Base-by-base conservation (phyloP, 2,888 invertebrate genomes). In the Imbricaverruca yamaguchii region DNA sequence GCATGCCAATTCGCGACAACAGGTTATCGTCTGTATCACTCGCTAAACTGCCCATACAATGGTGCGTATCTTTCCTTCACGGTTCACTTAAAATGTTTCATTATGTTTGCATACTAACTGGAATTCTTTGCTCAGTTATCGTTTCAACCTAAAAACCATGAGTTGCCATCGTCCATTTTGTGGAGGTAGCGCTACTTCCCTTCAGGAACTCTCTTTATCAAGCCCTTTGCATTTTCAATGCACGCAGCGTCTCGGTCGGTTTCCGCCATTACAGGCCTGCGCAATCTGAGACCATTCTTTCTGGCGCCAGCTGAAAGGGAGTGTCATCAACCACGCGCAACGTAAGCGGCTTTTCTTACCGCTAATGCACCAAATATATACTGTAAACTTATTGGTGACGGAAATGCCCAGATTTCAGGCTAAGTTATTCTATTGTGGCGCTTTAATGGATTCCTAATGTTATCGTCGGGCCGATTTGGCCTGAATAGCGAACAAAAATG, bases 371-470 rank as follows among this genome's bases (percentile, higher is more conserved):
- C 74, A 53, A 74, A 74, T 74, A 15, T 53, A 74, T 53, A 53
- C 53, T 18, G 21, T 74, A 74, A 74, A 74, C 74, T 74, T 74
- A 25, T 74, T 74, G 74, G 74, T 74, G 53, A 74, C 74, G 74
- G 74, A 74, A 74, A 74, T 74, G 74, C 39, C 74, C 74, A 74
- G 74, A 74, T 74, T 74, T 74, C 74, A 74, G 74, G 25, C 74
- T 74, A 53, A 74, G 74, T 74, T 74, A 74, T 74, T 74, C 74
- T 74, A 53, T 74, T 74, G 74, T 74, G 74, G 53, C 39, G 23
- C 74, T 74, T 53, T 74, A 74, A 74, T 74, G 74, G 74, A 74
- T 74, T 74, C 74, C 53, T 74, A 74, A 74, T 25, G 74, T 53
- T 53, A 74, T 25, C 18, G 74, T 53, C 53, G 53, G 53, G 74